Evolutionary conservation across 37 sponge, comb jelly and placozoan species (phyloP).

Genomic region (Oopsacas minuta): DNA sequence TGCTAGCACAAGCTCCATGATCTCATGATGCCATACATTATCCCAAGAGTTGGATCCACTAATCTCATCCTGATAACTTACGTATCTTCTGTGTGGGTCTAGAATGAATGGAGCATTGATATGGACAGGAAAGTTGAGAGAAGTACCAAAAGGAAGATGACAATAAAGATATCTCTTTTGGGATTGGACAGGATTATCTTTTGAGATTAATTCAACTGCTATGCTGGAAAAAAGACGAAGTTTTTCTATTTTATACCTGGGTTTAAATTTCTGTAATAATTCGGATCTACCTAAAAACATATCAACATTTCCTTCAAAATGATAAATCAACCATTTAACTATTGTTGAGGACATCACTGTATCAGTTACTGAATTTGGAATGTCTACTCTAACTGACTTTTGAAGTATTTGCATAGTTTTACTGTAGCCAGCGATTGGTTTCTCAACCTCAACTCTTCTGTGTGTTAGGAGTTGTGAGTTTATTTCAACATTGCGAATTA

Average conservation of each 20-base stretch:
- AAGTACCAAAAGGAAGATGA: not conserved
- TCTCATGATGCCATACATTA: not conserved
- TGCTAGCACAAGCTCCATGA: not conserved
- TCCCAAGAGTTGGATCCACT: not conserved
- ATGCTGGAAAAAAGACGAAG: not conserved
- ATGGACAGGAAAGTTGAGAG: not conserved
- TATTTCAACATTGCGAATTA: not conserved
- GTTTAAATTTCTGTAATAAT: not conserved
- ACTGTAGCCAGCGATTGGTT: not conserved
- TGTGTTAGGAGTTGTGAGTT: not conserved
- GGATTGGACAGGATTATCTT: not conserved
- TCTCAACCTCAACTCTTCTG: not conserved
- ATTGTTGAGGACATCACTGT: not conserved
- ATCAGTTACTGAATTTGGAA: not conserved
- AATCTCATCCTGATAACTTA: not conserved
- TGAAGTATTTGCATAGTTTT: not conserved
- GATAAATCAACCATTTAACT: not conserved
- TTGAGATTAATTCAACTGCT: not conserved
- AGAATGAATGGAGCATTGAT: not conserved
- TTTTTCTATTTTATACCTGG: not conserved
- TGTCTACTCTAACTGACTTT: not conserved
- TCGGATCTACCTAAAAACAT: not conserved
- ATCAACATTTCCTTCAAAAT: not conserved
- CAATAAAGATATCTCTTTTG: not conserved
- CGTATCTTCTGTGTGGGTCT: slow-evolving; percentile 10